These are phyloP conservation scores for Sakesphorus luctuosus DNA, from an alignment of 2,113 vertebrate genomes.

Conservation along the genomic window DNA sequence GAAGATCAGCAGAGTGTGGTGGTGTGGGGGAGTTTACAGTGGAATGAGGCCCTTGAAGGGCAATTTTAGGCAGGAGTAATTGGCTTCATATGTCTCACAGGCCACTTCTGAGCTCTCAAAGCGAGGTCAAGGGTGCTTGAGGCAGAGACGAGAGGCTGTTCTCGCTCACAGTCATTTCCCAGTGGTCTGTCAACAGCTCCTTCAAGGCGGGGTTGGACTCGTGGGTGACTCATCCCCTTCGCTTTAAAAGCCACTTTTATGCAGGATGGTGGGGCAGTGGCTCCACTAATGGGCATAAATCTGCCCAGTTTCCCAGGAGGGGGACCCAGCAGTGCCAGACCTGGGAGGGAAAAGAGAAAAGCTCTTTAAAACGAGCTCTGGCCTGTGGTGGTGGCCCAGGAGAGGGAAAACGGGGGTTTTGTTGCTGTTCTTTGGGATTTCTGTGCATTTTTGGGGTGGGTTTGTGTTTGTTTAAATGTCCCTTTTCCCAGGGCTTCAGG, in stretches of 20 bases:
- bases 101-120: conserved; percentile 35
- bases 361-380: background rate
- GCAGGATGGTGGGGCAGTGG: background rate
- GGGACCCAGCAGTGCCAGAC: background rate
- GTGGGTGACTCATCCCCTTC: conserved; percentile 38
- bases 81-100: background rate
- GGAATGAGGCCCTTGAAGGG: background rate
- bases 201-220: background rate
- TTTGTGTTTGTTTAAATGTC: background rate
- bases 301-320: conserved; percentile 33
- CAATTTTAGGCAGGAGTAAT: background rate
- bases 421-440: background rate
- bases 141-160: conserved; percentile 38
- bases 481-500: background rate
- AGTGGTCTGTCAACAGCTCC: conserved; percentile 30
- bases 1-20: background rate
- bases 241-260: conserved; percentile 42
- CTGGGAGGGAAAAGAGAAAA: background rate
- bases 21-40: background rate
- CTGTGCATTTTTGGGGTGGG: background rate
- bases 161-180: conserved; percentile 24
- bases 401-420: background rate
- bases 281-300: conserved; percentile 16
- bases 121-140: conserved; percentile 36
- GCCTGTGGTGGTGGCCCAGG: background rate